phyloP scores from a whole-genome alignment of 2,113 vertebrate species.

The Psammodynastes pulverulentus region DNA sequence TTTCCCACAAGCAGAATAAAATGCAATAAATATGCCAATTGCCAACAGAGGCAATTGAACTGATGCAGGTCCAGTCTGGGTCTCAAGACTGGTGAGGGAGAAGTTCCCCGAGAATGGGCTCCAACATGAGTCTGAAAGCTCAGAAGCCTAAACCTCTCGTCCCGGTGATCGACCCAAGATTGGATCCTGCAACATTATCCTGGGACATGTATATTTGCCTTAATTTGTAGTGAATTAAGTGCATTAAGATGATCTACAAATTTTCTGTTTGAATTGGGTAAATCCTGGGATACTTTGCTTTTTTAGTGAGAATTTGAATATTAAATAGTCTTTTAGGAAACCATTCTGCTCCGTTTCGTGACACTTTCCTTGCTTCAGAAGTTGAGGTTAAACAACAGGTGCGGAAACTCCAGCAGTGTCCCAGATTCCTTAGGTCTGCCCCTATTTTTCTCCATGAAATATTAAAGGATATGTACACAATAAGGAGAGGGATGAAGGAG shows the following conservation, averaged over 20 bases:
- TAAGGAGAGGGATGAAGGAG: background rate
- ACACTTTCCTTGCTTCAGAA: background rate
- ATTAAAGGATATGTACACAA: background rate
- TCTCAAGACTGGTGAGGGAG: background rate
- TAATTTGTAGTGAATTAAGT: background rate
- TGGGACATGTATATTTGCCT: background rate
- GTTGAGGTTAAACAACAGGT: background rate
- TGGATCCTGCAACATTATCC: background rate
- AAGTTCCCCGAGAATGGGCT: background rate
- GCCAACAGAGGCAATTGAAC: background rate
- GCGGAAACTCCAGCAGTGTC: background rate
- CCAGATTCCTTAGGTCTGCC: background rate
- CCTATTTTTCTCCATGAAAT: background rate
- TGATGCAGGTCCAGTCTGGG: background rate
- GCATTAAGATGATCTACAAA: background rate
- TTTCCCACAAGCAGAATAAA: background rate
- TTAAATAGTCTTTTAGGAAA: background rate
- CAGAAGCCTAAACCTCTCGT: background rate
- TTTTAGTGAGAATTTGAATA: background rate
- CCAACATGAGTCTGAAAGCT: background rate
- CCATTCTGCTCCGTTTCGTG: background rate
- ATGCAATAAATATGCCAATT: background rate
- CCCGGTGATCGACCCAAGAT: background rate
- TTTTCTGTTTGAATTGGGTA: background rate
- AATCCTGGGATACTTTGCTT: background rate